Percentiles rank a stretch among this genome's conserved stretches.
Conservation (phyloP, 1,140 invertebrate species). For the Eurosta solidaginis region DNA sequence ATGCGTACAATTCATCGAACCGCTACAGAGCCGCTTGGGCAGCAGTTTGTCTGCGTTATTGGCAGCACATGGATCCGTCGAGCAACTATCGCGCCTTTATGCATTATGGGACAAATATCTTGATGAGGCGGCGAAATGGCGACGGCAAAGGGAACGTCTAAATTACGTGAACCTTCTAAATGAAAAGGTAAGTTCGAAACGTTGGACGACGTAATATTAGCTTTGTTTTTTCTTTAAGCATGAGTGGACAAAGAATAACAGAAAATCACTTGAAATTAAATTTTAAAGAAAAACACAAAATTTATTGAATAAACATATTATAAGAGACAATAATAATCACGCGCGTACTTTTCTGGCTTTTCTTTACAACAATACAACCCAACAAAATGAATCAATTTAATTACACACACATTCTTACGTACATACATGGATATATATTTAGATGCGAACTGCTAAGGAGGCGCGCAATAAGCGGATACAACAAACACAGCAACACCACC, state of each 20-base stretch:
- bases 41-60: slow-evolving; percentile 61
- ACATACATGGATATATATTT: not conserved
- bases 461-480: not conserved
- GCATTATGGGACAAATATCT: slow-evolving; percentile 76
- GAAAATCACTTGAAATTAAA: not conserved
- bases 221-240: no score
- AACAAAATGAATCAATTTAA: no score
- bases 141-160: slow-evolving; percentile 69
- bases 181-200: slow-evolving; percentile 62
- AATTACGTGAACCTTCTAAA: slow-evolving; percentile 75
- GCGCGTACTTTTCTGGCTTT: not conserved
- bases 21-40: slow-evolving; percentile 55
- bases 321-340: not conserved
- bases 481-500: not conserved
- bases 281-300: slow-evolving; percentile 36
- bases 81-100: slow-evolving; percentile 77
- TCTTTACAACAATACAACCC: no score
- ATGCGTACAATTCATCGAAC: slow-evolving; percentile 36
- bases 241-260: not conserved
- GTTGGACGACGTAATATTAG: not conserved
- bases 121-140: slow-evolving; percentile 72
- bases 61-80: slow-evolving; percentile 67
- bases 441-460: not conserved
- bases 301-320: not conserved
- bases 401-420: not conserved